Evolutionary conservation across 2,797 vertebrate species (phyloP).

Genomic region (Phaenicophaeus curvirostris): DNA sequence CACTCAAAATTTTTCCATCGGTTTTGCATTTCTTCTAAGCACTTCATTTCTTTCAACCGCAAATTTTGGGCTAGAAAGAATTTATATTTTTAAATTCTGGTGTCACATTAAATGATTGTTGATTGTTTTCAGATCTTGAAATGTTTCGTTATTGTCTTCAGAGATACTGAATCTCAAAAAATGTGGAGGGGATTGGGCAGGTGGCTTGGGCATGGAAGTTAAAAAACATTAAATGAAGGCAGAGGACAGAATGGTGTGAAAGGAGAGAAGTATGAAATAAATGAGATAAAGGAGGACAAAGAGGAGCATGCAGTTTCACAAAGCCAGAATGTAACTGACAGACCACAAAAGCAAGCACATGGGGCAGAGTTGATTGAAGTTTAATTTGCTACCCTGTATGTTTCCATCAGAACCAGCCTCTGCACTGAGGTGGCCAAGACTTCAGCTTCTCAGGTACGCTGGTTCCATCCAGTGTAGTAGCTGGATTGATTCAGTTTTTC

Average conservation of each 20-base stretch:
- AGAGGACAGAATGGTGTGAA: not conserved
- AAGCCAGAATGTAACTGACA: not conserved
- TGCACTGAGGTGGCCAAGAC: not conserved
- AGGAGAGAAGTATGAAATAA: not conserved
- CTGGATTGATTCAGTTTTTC: not conserved
- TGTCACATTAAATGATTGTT: not conserved
- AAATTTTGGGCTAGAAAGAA: not conserved
- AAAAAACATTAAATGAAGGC: not conserved
- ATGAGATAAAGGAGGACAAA: not conserved
- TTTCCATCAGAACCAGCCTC: not conserved
- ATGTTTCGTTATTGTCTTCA: not conserved
- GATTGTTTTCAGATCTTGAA: not conserved
- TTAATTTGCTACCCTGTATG: not conserved
- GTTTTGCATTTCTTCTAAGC: not conserved
- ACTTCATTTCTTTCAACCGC: not conserved
- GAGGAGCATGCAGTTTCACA: not conserved
- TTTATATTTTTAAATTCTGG: not conserved
- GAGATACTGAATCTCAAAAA: not conserved
- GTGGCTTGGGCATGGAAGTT: rapidly evolving
- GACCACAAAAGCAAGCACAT: not conserved
- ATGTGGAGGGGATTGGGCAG: rapidly evolving
- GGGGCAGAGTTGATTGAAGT: not conserved
- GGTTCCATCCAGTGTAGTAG: not conserved
- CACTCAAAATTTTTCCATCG: not conserved
- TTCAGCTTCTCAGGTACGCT: not conserved